Conservation (phyloP, 2,797 vertebrate genomes). For the Spinibarbus caldwelli region DNA sequence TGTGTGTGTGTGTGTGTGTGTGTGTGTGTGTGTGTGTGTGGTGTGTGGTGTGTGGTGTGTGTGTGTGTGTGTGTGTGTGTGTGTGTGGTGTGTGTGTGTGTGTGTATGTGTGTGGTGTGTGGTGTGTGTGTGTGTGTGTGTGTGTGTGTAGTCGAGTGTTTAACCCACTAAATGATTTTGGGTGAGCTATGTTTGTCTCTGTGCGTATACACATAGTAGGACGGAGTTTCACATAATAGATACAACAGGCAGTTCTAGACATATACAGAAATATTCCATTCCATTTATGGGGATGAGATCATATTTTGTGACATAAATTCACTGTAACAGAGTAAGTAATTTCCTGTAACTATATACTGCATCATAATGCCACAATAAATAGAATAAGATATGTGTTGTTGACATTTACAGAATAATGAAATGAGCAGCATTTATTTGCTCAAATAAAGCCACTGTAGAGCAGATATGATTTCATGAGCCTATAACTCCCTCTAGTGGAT, state of each 20-base stretch:
- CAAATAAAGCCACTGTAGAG: neutral
- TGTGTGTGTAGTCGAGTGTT: neutral
- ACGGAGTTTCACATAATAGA: neutral
- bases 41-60: no score
- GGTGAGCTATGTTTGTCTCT: neutral
- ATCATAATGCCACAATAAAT: neutral
- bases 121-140: neutral
- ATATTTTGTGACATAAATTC: neutral
- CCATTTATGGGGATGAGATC: neutral
- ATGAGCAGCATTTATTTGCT: neutral
- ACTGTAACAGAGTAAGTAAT: neutral
- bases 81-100: no score
- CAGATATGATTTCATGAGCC: neutral
- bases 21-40: no score
- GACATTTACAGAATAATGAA: neutral
- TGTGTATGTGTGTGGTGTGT: no score
- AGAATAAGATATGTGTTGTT: neutral
- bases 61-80: no score
- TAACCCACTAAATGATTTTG: neutral
- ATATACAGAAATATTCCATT: neutral
- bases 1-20: neutral
- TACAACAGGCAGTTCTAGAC: neutral
- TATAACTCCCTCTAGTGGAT: slow-evolving; percentile 7
- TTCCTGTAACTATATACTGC: neutral
- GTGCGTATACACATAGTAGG: neutral